phyloP scores from a whole-genome alignment of 2,797 vertebrate species.

The Psittacula echo region DNA sequence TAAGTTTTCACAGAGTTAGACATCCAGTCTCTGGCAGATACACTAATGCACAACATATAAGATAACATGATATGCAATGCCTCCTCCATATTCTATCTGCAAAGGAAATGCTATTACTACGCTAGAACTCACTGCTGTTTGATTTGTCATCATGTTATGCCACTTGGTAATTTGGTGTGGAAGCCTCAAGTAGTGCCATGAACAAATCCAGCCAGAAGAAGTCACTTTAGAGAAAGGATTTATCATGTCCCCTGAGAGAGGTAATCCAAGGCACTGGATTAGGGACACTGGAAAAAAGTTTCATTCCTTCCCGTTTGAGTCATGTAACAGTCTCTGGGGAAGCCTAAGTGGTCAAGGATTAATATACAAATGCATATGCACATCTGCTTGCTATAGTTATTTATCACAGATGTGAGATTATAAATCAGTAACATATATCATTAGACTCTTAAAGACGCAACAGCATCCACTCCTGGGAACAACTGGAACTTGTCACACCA shows the following conservation, averaged over 20 bases:
- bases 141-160: not conserved
- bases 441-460: not conserved
- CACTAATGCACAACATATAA: fast-evolving
- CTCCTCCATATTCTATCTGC: not conserved
- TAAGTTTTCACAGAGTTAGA: not conserved
- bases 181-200: not conserved
- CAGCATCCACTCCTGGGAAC: not conserved
- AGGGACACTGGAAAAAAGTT: not conserved
- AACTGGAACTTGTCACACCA: not conserved
- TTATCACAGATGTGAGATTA: not conserved
- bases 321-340: not conserved
- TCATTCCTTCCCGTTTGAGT: not conserved
- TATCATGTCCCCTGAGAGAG: not conserved
- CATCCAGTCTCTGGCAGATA: not conserved
- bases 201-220: not conserved
- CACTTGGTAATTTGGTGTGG: not conserved
- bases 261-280: not conserved
- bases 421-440: not conserved
- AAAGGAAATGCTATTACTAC: not conserved
- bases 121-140: not conserved
- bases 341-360: not conserved
- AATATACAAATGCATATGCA: not conserved
- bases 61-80: not conserved
- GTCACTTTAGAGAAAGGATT: not conserved
- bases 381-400: not conserved